Base-by-base conservation (phyloP, 2,797 vertebrate species). In the Coracias cyanogaster region DNA sequence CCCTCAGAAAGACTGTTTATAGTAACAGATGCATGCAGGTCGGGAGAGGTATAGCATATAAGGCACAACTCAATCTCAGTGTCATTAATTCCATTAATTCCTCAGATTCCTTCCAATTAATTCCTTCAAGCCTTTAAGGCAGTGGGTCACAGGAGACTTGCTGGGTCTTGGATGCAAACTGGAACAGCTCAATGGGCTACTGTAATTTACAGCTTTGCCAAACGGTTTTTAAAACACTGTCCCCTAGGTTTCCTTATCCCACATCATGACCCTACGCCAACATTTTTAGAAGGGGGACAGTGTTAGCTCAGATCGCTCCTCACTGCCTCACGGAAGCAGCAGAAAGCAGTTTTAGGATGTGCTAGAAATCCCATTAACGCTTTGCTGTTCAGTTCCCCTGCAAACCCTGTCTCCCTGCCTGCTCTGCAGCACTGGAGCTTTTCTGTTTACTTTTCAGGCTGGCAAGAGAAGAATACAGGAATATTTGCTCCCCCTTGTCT, bases 81-180 rank as follows among this genome's bases (percentile, higher is more conserved):
- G 35, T 73, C 61, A 81, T 70, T 89, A 91, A 93, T 90, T 83
- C 37, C 57, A 86, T 64, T 82, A 85, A 91, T 89, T 93, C 86
- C 51, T 83, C 45, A 76, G 55, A 89, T 92, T 83, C 88, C 58
- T 94, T 88, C 28, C 66, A 93, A 54, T 83, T 93, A 95, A 80
- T 90, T 91, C 61, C 67, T 89, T 67, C 70, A 78, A 49, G 78
- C 35, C 83, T 89, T 66, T 72, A 72, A 88, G 85, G 70, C 77
- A 81, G 45, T 6, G 9, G 84, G 72, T 86, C 73, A 93, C 85
- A 82, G 80, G 73, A 93, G 66, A 90, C 51, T 90, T 2, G 4
- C 48, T 29, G 35, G 37, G 46, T 51, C 77, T 70, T 69, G 39
- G 39, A 91, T 22, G 29, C 19, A 70, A 86, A 70, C 39, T 37